phyloP scores from a whole-genome alignment of 2,888 invertebrate genomes.

The Anarsia innoxiella region DNA sequence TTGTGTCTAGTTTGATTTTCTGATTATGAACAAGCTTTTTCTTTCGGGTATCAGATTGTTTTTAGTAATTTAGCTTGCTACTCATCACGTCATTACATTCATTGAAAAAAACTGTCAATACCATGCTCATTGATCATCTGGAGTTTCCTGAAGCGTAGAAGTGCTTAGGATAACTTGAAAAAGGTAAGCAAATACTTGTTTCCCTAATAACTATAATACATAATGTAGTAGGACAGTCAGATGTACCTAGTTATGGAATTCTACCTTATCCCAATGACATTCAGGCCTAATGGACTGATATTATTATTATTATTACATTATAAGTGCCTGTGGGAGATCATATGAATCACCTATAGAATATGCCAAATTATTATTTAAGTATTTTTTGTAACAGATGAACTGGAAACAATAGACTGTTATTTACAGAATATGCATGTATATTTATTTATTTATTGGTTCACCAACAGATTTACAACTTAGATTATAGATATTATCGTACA shows the following conservation, averaged over 20 bases:
- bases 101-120: conserved; percentile 34
- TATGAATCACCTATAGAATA: too few relatives aligned
- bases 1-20: background rate
- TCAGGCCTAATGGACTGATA: background rate
- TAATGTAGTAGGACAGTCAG: background rate
- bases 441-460: too few relatives aligned
- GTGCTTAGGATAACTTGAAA: background rate
- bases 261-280: background rate
- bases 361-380: too few relatives aligned
- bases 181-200: background rate
- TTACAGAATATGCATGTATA: too few relatives aligned
- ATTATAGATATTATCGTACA: too few relatives aligned
- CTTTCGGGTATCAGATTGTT: background rate
- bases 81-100: conserved; percentile 30
- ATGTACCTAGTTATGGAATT: background rate
- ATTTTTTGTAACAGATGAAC: too few relatives aligned
- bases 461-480: too few relatives aligned
- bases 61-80: conserved; percentile 1
- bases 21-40: background rate
- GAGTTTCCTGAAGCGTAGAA: background rate
- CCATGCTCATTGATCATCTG: conserved; percentile 28
- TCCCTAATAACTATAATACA: too few relatives aligned
- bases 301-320: conserved; percentile 4
- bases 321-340: too few relatives aligned
- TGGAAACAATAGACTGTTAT: too few relatives aligned